Percentiles rank a stretch among this genome's conserved stretches.
These are phyloP conservation scores for Malurus elegans DNA, from an alignment of 2,113 vertebrate genomes.

Conservation along the genomic window DNA sequence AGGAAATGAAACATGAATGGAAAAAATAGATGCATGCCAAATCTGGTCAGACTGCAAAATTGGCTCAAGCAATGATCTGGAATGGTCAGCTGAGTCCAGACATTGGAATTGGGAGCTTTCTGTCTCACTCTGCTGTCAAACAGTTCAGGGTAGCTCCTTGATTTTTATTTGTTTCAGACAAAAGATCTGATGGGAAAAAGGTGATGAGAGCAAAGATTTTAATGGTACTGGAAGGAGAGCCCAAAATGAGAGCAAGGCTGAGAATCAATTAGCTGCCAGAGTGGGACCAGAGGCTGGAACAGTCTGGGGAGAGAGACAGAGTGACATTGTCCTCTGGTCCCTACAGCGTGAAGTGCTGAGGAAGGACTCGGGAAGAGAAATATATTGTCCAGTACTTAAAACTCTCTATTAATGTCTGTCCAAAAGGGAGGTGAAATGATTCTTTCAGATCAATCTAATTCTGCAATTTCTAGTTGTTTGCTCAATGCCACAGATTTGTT, in stretches of 20 bases:
- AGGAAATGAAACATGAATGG: constrained; percentile 66
- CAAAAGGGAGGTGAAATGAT: not conserved
- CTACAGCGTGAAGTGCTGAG: not conserved
- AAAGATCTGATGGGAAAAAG: not conserved
- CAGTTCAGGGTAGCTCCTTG: not conserved
- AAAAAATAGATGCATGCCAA: constrained; percentile 63
- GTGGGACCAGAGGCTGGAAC: not conserved
- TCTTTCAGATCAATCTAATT: not conserved
- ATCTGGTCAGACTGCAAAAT: not conserved
- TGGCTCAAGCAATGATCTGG: not conserved
- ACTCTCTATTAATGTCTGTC: not conserved
- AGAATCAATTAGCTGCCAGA: not conserved
- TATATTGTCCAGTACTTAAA: not conserved
- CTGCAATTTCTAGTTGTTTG: not conserved
- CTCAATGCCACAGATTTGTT: not conserved
- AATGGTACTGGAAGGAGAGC: not conserved
- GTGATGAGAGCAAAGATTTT: not conserved
- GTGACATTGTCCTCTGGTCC: not conserved
- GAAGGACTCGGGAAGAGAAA: not conserved
- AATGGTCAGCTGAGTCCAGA: not conserved
- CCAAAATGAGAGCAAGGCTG: not conserved
- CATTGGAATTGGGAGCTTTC: not conserved
- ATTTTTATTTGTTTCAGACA: not conserved
- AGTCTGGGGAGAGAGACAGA: not conserved
- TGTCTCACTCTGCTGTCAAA: not conserved